A percentile compares a stretch with the other conserved stretches of the same genome.
Conservation (phyloP, 2,888 invertebrate genomes). For the Octodonta nipae region DNA sequence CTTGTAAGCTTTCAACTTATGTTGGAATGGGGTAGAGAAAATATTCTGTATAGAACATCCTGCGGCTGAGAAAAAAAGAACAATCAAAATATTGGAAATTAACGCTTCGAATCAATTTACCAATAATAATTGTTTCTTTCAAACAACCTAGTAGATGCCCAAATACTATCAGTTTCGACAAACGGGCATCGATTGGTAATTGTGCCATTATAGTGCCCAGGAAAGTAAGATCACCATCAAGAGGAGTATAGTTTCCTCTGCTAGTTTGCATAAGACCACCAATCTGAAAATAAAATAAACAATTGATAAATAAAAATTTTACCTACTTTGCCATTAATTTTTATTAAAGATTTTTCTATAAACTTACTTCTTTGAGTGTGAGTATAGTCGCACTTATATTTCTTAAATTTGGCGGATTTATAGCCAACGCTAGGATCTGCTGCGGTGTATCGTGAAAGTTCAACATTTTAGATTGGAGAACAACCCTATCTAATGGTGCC, state of each 20-base stretch:
- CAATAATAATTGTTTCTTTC: slow-evolving; percentile 76
- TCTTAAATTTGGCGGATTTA: slow-evolving; percentile 74
- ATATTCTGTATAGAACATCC: slow-evolving; percentile 69
- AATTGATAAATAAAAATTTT: not conserved
- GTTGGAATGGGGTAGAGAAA: slow-evolving; percentile 60
- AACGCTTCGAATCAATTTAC: slow-evolving; percentile 23
- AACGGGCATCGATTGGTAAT: slow-evolving; percentile 68
- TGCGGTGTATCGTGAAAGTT: slow-evolving; percentile 66
- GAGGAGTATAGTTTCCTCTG: slow-evolving; percentile 24
- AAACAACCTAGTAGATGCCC: slow-evolving; percentile 77
- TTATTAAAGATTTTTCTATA: too few relatives aligned
- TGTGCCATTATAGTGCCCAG: slow-evolving; percentile 70
- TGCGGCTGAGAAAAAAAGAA: slow-evolving; percentile 46
- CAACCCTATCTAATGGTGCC: slow-evolving; percentile 66
- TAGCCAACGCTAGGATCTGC: slow-evolving; percentile 65
- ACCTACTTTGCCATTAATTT: too few relatives aligned
- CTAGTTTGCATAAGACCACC: slow-evolving; percentile 60
- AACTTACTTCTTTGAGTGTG: slow-evolving; percentile 59
- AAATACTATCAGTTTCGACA: slow-evolving; percentile 72
- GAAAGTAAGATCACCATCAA: slow-evolving; percentile 78
- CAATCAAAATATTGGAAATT: slow-evolving; percentile 1
- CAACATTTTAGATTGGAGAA: slow-evolving; percentile 68
- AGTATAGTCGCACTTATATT: slow-evolving; percentile 72
- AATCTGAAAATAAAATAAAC: slow-evolving; percentile 37
- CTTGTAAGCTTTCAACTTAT: slow-evolving; percentile 55